phyloP scores from a whole-genome alignment of 2,888 invertebrate species.

The Sphaerophoria rueppellii region DNA sequence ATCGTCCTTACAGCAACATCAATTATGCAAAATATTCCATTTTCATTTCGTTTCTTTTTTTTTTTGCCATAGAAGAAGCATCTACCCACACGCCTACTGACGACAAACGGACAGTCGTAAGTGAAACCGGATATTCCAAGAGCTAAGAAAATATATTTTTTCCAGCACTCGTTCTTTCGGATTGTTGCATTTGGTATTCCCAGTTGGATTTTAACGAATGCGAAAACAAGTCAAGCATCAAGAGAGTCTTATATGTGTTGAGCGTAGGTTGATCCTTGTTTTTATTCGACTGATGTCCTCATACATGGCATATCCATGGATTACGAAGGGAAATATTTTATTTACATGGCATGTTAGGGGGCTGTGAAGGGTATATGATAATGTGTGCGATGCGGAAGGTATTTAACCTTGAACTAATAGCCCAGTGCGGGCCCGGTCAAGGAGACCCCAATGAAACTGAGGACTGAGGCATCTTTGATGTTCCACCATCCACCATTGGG shows the following conservation, averaged over 20 bases:
- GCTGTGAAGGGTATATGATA: slow-evolving; percentile 46
- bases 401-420: slow-evolving; percentile 68
- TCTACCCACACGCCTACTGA: not conserved
- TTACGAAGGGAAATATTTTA: slow-evolving; percentile 47
- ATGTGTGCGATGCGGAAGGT: slow-evolving; percentile 60
- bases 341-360: slow-evolving; percentile 46
- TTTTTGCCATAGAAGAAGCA: not conserved
- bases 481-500: not conserved
- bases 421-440: slow-evolving; percentile 25
- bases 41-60: slow-evolving; percentile 8
- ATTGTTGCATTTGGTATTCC: slow-evolving; percentile 43
- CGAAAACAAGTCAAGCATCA: slow-evolving; percentile 12
- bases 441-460: slow-evolving; percentile 5
- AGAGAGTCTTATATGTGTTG: not conserved
- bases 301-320: slow-evolving; percentile 48
- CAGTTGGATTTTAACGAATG: slow-evolving; percentile 36
- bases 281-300: not conserved
- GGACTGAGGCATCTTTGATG: not conserved
- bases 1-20: slow-evolving; percentile 46
- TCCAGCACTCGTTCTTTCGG: not conserved
- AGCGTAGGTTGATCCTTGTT: not conserved
- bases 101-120: not conserved
- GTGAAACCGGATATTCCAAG: not conserved
- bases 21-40: slow-evolving; percentile 48
- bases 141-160: slow-evolving; percentile 9